Evolutionary conservation across 2,888 invertebrate genomes (phyloP), one percentile per base, ranked within the genome.

Genomic region (Oscheius onirici): DNA sequence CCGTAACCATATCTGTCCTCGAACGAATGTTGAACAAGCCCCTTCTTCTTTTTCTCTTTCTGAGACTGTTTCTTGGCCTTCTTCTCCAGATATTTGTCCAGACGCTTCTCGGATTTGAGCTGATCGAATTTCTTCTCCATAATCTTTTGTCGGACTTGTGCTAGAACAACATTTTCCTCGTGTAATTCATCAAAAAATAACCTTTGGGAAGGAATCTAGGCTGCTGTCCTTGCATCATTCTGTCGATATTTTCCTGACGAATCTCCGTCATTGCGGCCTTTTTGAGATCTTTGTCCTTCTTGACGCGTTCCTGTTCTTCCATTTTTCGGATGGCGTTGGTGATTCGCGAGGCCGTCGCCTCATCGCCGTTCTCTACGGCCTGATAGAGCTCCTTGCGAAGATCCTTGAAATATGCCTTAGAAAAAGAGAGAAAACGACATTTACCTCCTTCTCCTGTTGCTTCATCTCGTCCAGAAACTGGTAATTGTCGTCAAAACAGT

Each of bases 401-500:
- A 49, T 73, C 75, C 34, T 74, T 44, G 57, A 70, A 63, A 46
- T n/a, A n/a, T n/a, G n/a, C n/a, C n/a, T n/a, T n/a, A 51, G 28
- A 61, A 24, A 66, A 65, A 54, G n/a, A 15, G 40, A 43, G 20
- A 46, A 63, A 46, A 63, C 44, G 2, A 15, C n/a, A 44, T 15
- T 15, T 2, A 41, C 83, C 75, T 80, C 69, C 44, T 80, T 77
- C 71, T 86, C 86, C 1, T 73, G 71, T 13, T 69, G 41, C 8
- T 77, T 75, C 17, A 86, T 73, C 24, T 83, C 84, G 46, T 85
- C 75, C 24, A 86, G 61, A 73, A 85, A 85, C 34, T 72, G 72
- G 66, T 86, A 86, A 68, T 84, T 83, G 26, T 76, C 74, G n/a
- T 82, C 78, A 69, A 83, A 83, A 58, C 75, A 77, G 1, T 73